A percentile compares a stretch with the other conserved stretches of the same genome.
phyloP scores from a whole-genome alignment of 2,113 vertebrate genomes.

The Oryzias javanicus region DNA sequence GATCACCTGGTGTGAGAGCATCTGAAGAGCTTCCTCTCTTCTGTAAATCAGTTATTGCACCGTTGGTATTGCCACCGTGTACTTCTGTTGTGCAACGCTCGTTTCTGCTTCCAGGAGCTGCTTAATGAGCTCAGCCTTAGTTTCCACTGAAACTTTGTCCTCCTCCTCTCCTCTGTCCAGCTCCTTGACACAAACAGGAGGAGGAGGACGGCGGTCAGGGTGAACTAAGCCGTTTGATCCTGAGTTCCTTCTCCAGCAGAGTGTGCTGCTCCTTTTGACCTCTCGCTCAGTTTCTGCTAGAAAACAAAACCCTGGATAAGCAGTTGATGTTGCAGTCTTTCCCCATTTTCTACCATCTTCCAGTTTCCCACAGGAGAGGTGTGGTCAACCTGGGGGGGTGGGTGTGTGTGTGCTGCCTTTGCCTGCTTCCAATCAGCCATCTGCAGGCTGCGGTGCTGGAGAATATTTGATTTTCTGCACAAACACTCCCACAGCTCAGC shows the following conservation, averaged over 20 bases:
- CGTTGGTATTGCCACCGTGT: no score
- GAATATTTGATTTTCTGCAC: slow-evolving; percentile 70
- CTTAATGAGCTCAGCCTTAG: slow-evolving; percentile 29
- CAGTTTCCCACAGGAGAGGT: slow-evolving; percentile 48
- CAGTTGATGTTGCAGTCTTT: slow-evolving; percentile 3
- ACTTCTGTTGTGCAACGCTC: slow-evolving; percentile 7
- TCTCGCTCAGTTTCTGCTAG: slow-evolving; percentile 27
- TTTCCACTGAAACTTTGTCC: neutral
- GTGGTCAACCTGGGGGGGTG: slow-evolving; percentile 53
- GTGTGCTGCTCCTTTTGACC: neutral
- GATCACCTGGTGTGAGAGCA: no score
- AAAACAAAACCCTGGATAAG: slow-evolving; percentile 26
- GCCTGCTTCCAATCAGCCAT: slow-evolving; percentile 72
- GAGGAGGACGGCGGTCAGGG: slow-evolving; percentile 11
- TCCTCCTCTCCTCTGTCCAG: slow-evolving; percentile 7
- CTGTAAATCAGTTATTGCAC: no score
- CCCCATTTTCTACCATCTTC: slow-evolving; percentile 35
- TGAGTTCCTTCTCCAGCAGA: slow-evolving; percentile 1
- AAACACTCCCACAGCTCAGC: slow-evolving; percentile 32
- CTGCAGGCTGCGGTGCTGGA: slow-evolving; percentile 64
- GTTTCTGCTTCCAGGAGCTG: slow-evolving; percentile 22
- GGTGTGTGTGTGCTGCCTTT: slow-evolving; percentile 32
- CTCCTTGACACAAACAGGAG: slow-evolving; percentile 14
- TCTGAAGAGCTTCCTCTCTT: no score
- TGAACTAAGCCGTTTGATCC: slow-evolving; percentile 3